Percentiles rank a stretch among this genome's conserved stretches.
Conservation (phyloP, 2,888 invertebrate species). For the Drosophila longiperda region DNA sequence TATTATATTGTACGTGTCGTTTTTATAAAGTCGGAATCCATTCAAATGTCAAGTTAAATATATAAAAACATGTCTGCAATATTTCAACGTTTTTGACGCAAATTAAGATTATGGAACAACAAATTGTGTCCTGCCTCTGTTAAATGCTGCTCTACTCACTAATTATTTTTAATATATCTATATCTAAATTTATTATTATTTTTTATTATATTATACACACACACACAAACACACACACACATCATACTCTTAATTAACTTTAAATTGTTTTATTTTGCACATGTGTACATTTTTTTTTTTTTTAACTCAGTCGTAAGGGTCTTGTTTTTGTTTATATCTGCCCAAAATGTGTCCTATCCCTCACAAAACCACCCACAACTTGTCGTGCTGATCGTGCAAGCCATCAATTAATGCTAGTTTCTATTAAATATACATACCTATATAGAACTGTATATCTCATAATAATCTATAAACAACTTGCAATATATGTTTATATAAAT, state of each 20-base stretch:
- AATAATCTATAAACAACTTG: slow-evolving; percentile 58
- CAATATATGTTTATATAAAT: slow-evolving; percentile 70
- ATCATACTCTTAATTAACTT: slow-evolving; percentile 41
- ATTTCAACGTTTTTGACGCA: slow-evolving; percentile 21
- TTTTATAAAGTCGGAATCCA: slow-evolving; percentile 27
- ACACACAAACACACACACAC: slow-evolving; percentile 9
- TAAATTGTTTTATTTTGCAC: slow-evolving; percentile 53
- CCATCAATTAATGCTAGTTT: slow-evolving; percentile 62
- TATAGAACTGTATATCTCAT: slow-evolving; percentile 58
- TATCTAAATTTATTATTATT: slow-evolving; percentile 23
- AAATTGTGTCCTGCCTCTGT: slow-evolving; percentile 35
- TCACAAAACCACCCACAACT: slow-evolving; percentile 40
- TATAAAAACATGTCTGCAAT: slow-evolving; percentile 37
- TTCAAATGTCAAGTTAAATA: slow-evolving; percentile 11
- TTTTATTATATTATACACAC: slow-evolving; percentile 8
- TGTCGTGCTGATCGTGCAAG: slow-evolving; percentile 59
- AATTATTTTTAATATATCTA: slow-evolving; percentile 59
- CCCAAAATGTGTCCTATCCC: slow-evolving; percentile 34
- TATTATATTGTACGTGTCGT: slow-evolving; percentile 34
- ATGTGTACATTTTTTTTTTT: slow-evolving; percentile 66
- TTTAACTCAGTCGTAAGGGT: slow-evolving; percentile 34
- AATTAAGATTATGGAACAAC: slow-evolving; percentile 16
- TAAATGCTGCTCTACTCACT: slow-evolving; percentile 43
- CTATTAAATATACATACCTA: slow-evolving; percentile 21
- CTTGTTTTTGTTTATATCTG: slow-evolving; percentile 44